Evolutionary conservation across 2,797 vertebrate genomes (phyloP).

Genomic region (Nothura maculosa): DNA sequence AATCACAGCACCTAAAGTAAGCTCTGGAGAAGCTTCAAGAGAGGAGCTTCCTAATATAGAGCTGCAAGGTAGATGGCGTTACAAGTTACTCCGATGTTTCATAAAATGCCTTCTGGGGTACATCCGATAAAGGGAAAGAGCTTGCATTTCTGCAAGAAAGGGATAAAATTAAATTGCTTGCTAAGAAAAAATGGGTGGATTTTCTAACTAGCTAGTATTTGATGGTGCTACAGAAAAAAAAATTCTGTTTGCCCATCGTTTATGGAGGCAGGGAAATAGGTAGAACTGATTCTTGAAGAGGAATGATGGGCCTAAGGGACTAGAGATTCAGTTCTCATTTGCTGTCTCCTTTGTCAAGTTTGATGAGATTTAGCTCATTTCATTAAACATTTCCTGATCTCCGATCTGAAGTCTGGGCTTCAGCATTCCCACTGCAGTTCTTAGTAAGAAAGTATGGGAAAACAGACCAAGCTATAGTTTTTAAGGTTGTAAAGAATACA

Average conservation of each 20-base stretch:
- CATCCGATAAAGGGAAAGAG: background rate
- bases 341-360: background rate
- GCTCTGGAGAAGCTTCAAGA: background rate
- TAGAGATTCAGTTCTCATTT: background rate
- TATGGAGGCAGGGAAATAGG: background rate
- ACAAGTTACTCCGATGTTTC: background rate
- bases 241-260: background rate
- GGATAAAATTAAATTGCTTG: background rate
- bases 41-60: background rate
- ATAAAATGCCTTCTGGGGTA: background rate
- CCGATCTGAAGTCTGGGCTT: background rate
- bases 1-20: background rate
- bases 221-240: background rate
- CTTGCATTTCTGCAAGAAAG: background rate
- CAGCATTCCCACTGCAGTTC: background rate
- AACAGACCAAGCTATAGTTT: background rate
- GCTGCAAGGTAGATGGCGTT: background rate
- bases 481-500: background rate
- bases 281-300: background rate
- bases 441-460: background rate
- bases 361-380: background rate
- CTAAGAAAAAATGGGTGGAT: background rate
- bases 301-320: background rate
- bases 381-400: background rate
- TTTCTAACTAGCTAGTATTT: background rate